Conservation (phyloP, 2,113 vertebrate genomes). For the Pungitius pungitius region DNA sequence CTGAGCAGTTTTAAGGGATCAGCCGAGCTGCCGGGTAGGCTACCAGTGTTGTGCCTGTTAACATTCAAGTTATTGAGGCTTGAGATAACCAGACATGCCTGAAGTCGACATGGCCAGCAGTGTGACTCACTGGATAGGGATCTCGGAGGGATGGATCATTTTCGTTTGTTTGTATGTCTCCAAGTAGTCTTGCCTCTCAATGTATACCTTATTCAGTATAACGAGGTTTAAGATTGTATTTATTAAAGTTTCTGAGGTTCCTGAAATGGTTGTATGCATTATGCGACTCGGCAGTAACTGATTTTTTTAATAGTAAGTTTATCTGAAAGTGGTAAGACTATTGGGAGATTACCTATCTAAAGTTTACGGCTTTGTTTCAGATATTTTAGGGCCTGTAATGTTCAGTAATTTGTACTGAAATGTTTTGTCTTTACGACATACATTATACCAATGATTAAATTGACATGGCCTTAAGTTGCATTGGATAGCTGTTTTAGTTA, state of each 20-base stretch:
- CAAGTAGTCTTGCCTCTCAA: constrained; percentile 37
- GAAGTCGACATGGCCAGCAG: constrained; percentile 30
- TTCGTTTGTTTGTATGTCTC: constrained; percentile 33
- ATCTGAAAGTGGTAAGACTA: constrained; percentile 28
- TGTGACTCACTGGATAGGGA: constrained; percentile 46
- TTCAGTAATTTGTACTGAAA: constrained; percentile 21
- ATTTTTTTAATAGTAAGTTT: constrained; percentile 38
- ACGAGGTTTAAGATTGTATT: constrained; percentile 58
- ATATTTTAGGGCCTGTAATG: constrained; percentile 34
- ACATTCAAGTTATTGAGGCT: constrained; percentile 34
- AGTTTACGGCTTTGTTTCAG: constrained; percentile 56
- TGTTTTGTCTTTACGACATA: constrained; percentile 38
- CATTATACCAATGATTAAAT: constrained; percentile 65
- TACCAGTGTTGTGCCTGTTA: constrained; percentile 52
- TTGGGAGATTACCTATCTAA: constrained; percentile 19
- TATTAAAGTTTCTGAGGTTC: constrained; percentile 57
- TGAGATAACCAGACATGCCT: constrained; percentile 34
- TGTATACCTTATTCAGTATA: constrained; percentile 26
- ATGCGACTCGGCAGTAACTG: constrained; percentile 25
- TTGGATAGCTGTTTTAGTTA: constrained; percentile 44
- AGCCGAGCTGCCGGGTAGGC: constrained; percentile 26
- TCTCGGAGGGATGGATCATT: neutral
- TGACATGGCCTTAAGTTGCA: constrained; percentile 65
- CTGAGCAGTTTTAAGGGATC: constrained; percentile 26
- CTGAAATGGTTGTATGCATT: constrained; percentile 40